These are phyloP conservation scores for Epinotia ramella DNA, from an alignment of 2,888 invertebrate species.

Conservation along the genomic window DNA sequence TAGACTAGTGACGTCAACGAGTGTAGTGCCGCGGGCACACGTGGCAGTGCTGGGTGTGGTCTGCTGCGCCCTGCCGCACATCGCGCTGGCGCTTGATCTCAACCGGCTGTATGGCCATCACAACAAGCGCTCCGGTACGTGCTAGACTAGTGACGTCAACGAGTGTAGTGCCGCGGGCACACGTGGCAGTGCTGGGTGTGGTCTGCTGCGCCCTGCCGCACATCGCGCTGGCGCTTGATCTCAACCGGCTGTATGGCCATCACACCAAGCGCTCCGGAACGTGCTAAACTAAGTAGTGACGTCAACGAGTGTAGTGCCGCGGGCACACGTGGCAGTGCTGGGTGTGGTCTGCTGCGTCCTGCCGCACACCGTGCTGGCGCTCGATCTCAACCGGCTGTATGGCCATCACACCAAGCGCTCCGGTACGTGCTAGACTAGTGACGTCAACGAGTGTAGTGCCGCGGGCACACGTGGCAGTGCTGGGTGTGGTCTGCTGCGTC, in stretches of 20 bases:
- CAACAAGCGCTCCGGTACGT: slow-evolving; percentile 89
- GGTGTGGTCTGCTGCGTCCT: slow-evolving; percentile 87
- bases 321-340: slow-evolving; percentile 80
- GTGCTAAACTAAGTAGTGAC: slow-evolving; percentile 56
- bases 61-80: slow-evolving; percentile 88
- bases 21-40: slow-evolving; percentile 65
- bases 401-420: slow-evolving; percentile 91
- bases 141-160: neutral
- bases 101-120: slow-evolving; percentile 93
- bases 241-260: slow-evolving; percentile 93
- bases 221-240: slow-evolving; percentile 90
- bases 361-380: slow-evolving; percentile 88
- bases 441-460: slow-evolving; percentile 52
- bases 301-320: slow-evolving; percentile 56
- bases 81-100: slow-evolving; percentile 90
- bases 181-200: slow-evolving; percentile 84
- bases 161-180: slow-evolving; percentile 64
- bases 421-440: slow-evolving; percentile 80
- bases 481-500: slow-evolving; percentile 87
- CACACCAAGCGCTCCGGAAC: slow-evolving; percentile 90
- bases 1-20: neutral
- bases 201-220: slow-evolving; percentile 88
- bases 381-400: slow-evolving; percentile 93
- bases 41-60: slow-evolving; percentile 85
- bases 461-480: slow-evolving; percentile 78